Evolutionary conservation across 2,888 invertebrate species (phyloP).

Genomic region (Pegoplata infirma): DNA sequence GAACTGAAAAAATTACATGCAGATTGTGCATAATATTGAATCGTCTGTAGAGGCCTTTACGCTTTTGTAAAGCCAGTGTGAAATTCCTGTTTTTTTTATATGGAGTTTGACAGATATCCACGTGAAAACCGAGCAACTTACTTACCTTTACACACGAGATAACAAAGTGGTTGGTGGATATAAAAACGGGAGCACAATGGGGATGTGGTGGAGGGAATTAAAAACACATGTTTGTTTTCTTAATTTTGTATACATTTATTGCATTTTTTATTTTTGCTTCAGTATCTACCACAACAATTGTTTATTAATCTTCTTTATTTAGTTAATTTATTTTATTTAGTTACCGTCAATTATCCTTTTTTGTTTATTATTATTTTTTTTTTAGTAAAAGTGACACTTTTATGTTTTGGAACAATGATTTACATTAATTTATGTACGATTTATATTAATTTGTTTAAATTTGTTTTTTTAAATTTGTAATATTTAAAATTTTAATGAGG

Average conservation of each 20-base stretch:
- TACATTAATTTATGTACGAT: constrained; percentile 62
- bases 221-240: neutral
- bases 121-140: too few relatives aligned
- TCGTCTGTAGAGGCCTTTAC: too few relatives aligned
- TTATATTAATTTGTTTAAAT: constrained; percentile 61
- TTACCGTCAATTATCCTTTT: constrained; percentile 52
- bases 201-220: too few relatives aligned
- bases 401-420: constrained; percentile 63
- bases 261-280: constrained; percentile 71
- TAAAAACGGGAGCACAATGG: too few relatives aligned
- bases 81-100: too few relatives aligned
- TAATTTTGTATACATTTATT: constrained; percentile 77
- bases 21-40: too few relatives aligned
- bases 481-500: constrained; percentile 63
- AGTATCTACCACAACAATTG: constrained; percentile 76
- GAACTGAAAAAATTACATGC: too few relatives aligned
- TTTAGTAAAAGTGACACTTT: constrained; percentile 60
- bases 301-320: constrained; percentile 59
- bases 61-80: too few relatives aligned
- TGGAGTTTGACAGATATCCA: too few relatives aligned
- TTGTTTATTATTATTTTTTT: constrained; percentile 47
- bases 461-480: constrained; percentile 59
- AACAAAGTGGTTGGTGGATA: too few relatives aligned
- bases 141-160: too few relatives aligned
- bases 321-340: constrained; percentile 31